Percentiles rank a stretch among this genome's conserved stretches.
These are phyloP conservation scores for Hartigia nigra DNA, from an alignment of 2,888 invertebrate genomes.

Conservation along the genomic window DNA sequence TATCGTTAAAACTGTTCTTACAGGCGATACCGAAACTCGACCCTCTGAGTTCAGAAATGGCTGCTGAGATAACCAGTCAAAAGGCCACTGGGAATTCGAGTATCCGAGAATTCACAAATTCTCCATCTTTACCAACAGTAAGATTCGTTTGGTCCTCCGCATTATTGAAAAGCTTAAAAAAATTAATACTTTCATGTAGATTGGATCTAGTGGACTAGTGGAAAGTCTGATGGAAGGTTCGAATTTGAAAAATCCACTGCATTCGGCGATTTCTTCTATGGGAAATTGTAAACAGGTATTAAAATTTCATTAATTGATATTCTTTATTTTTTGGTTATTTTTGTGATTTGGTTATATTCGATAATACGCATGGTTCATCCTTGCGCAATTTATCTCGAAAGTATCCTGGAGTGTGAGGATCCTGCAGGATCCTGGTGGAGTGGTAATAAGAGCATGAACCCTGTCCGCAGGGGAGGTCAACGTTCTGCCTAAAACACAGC, in stretches of 20 bases:
- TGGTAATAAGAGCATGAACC: slow-evolving; percentile 25
- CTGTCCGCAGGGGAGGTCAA: slow-evolving; percentile 26
- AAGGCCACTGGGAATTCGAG: background rate
- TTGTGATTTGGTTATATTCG: background rate
- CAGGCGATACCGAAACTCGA: background rate
- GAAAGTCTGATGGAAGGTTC: background rate
- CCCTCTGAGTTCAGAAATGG: background rate
- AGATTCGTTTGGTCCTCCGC: background rate
- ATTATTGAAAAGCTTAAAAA: too few relatives aligned
- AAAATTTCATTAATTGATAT: background rate
- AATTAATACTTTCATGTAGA: background rate
- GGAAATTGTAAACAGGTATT: background rate
- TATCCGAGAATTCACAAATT: background rate
- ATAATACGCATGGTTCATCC: background rate
- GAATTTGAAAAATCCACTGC: background rate
- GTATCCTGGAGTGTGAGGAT: slow-evolving; percentile 20
- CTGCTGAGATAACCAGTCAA: background rate
- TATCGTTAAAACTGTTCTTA: slow-evolving; percentile 1
- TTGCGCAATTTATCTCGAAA: background rate
- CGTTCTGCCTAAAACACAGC: background rate
- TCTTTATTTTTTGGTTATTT: background rate
- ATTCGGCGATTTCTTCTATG: background rate
- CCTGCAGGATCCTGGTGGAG: slow-evolving; percentile 16
- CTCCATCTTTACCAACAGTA: background rate
- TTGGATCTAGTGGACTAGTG: background rate